Evolutionary conservation across 2,888 invertebrate genomes (phyloP), one percentile per base, ranked within the genome.

Genomic region (Syrphus vitripennis): DNA sequence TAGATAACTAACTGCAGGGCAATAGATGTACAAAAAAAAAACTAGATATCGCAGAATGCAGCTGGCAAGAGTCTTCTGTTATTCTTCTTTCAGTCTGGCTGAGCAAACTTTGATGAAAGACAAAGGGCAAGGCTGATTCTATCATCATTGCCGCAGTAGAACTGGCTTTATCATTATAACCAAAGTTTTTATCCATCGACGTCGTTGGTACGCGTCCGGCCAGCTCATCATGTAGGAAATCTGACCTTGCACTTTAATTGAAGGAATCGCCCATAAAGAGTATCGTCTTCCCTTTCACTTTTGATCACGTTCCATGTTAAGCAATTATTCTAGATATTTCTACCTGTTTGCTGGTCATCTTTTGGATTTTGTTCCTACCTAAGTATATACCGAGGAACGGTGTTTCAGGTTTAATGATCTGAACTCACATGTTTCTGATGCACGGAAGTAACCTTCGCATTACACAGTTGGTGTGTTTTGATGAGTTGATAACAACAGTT

Each of bases 251-350:
- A 72, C 57, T 78, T 40, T 34, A 72, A 69, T 50, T 61, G 34
- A 53, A 16, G 59, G 31, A 16, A 55, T 63, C 29, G 40, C 26
- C 42, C 42, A 19, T 42, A 31, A 42, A 59, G 29, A 37, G 50
- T n/a, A n/a, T 69, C 61, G n/a, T 50, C 16, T 77, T 74, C 70
- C 83, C 63, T 75, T 83, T 83, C 83, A 83, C 83, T 83, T 83
- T 76, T 19, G 75, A 45, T 63, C 74, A 79, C 48, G 61, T 69
- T 74, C 19, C 24, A 48, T 21, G 26, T 10, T 4, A 21, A 24
- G 9, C 21, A 34, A 65, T 42, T 24, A 53, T 55, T 55, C 42
- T 59, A 31, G 34, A 31, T n/a, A n/a, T 31, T 37, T 9, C 40
- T 67, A 74, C 50, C 57, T 53, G 76, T 70, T 42, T 70, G n/a